phyloP scores from a whole-genome alignment of 1,140 invertebrate species.

The Drosophila paulistorum region DNA sequence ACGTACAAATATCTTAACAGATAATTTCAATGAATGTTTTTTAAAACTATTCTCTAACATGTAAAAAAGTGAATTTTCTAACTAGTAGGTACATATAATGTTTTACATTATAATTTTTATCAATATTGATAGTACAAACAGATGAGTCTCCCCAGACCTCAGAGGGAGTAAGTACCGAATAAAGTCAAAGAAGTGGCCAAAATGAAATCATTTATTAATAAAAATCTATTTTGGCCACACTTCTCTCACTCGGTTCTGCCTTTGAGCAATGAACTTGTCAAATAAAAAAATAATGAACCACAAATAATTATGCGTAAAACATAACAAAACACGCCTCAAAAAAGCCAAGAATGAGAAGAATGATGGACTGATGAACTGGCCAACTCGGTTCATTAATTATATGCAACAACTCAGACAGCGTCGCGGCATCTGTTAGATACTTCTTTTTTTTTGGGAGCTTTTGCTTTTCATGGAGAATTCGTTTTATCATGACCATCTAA shows the following conservation, averaged over 20 bases:
- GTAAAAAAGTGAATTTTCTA: no score
- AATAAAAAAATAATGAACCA: constrained; percentile 37
- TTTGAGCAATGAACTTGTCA: constrained; percentile 23
- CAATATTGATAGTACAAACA: no score
- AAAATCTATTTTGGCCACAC: constrained; percentile 13
- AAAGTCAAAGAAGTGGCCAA: constrained; percentile 2
- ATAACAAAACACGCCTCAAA: constrained; percentile 27
- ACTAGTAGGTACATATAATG: no score
- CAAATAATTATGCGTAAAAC: constrained; percentile 56
- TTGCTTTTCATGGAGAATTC: neutral
- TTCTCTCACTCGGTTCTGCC: constrained; percentile 33
- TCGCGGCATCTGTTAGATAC: constrained; percentile 48
- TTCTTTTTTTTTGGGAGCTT: constrained; percentile 31
- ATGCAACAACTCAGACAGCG: constrained; percentile 50
- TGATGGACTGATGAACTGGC: constrained; percentile 55
- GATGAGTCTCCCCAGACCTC: no score
- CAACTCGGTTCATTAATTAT: constrained; percentile 67
- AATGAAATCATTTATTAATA: constrained; percentile 13
- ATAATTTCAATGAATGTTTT: no score
- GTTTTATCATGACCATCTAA: constrained; percentile 4
- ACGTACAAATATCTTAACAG: no score
- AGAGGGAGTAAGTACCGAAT: neutral
- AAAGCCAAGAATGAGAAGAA: constrained; percentile 9
- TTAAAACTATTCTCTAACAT: no score
- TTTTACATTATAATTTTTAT: no score